phyloP scores from a whole-genome alignment of 2,888 invertebrate species.

The Patella depressa region DNA sequence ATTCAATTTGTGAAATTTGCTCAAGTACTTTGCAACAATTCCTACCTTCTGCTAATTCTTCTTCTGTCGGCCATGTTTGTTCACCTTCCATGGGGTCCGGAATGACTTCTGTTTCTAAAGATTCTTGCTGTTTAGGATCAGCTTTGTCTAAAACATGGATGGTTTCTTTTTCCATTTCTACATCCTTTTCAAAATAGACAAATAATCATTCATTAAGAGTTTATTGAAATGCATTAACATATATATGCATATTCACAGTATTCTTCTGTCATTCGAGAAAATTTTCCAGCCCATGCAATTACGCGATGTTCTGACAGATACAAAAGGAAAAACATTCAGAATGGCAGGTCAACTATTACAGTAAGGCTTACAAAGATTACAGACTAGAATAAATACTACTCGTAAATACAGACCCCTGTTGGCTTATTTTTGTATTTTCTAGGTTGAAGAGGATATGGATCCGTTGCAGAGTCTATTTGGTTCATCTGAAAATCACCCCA shows the following conservation, averaged over 20 bases:
- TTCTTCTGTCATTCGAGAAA: not conserved
- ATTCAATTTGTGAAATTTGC: no score
- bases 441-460: conserved; percentile 61
- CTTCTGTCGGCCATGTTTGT: conserved; percentile 96
- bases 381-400: no score
- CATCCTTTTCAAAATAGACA: conserved; percentile 43
- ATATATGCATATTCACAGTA: not conserved
- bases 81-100: conserved; percentile 91
- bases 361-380: no score
- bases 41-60: conserved; percentile 85
- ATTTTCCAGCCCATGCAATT: no score
- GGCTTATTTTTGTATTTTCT: conserved; percentile 41
- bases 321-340: no score
- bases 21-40: no score
- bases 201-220: not conserved
- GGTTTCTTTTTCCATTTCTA: conserved; percentile 47
- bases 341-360: no score
- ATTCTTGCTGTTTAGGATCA: conserved; percentile 74
- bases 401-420: conserved; percentile 2
- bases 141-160: conserved; percentile 53
- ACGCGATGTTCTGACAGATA: no score
- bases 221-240: not conserved
- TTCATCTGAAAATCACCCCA: conserved; percentile 92
- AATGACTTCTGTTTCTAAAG: conserved; percentile 83
- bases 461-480: conserved; percentile 77